phyloP scores from a whole-genome alignment of 2,113 vertebrate genomes.

The Seriola dumerili region DNA sequence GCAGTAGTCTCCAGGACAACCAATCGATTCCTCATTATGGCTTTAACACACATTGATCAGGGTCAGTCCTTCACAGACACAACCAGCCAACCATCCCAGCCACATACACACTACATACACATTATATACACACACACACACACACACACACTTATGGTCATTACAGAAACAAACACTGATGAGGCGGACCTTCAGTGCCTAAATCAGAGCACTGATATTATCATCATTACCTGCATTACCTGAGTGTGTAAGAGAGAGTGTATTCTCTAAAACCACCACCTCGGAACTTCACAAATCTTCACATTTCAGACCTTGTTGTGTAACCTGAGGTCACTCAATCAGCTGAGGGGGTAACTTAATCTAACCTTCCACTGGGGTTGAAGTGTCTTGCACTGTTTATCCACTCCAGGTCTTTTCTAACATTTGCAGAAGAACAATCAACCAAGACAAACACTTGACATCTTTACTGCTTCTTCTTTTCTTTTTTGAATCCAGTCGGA shows the following conservation, averaged over 20 bases:
- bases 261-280: slow-evolving; percentile 11
- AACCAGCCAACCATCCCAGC: background rate
- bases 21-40: slow-evolving; percentile 80
- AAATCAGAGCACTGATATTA: slow-evolving; percentile 63
- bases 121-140: slow-evolving; percentile 7
- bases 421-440: slow-evolving; percentile 13
- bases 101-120: slow-evolving; percentile 1
- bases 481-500: too few relatives aligned
- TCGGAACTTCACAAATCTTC: slow-evolving; percentile 5
- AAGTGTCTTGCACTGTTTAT: background rate
- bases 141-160: slow-evolving; percentile 25
- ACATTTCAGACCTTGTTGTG: background rate
- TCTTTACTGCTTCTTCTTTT: background rate
- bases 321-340: background rate
- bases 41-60: slow-evolving; percentile 77
- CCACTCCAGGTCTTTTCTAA: background rate
- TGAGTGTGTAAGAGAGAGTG: slow-evolving; percentile 12
- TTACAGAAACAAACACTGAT: slow-evolving; percentile 76
- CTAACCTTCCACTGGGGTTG: slow-evolving; percentile 4
- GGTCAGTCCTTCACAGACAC: slow-evolving; percentile 68
- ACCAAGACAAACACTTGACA: background rate
- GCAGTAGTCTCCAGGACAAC: slow-evolving; percentile 63
- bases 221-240: slow-evolving; percentile 50
- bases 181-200: slow-evolving; percentile 63
- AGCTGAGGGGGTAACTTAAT: slow-evolving; percentile 3